Percentiles rank a stretch among this genome's conserved stretches.
phyloP scores from a whole-genome alignment of 2,113 vertebrate species.

The Thymallus thymallus region DNA sequence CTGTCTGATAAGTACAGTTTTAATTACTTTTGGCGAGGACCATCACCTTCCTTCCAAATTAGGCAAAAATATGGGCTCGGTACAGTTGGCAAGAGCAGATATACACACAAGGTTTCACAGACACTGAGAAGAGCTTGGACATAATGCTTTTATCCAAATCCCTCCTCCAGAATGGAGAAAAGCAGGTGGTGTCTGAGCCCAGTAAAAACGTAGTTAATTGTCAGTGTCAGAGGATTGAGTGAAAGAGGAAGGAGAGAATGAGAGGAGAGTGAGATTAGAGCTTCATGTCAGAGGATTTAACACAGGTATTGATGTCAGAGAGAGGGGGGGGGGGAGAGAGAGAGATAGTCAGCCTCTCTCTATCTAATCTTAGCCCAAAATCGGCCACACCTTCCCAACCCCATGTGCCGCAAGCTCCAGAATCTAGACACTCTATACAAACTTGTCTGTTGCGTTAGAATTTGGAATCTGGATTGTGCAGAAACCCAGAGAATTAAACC shows the following conservation, averaged over 20 bases:
- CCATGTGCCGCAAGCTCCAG: too few relatives aligned
- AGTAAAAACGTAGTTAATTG: slow-evolving; percentile 34
- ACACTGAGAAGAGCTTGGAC: neutral
- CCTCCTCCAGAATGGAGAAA: slow-evolving; percentile 24
- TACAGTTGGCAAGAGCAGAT: slow-evolving; percentile 9
- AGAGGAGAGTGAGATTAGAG: slow-evolving; percentile 52
- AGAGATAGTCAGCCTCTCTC: neutral
- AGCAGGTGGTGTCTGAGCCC: slow-evolving; percentile 35
- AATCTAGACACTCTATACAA: neutral
- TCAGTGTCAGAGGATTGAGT: neutral
- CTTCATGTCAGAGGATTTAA: slow-evolving; percentile 48
- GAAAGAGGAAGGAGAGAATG: neutral
- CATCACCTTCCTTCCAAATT: slow-evolving; percentile 8
- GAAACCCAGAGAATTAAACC: neutral
- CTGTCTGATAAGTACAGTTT: slow-evolving; percentile 7
- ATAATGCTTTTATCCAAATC: slow-evolving; percentile 14
- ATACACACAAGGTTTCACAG: slow-evolving; percentile 2
- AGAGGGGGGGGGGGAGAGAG: slow-evolving; percentile 6
- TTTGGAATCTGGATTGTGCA: neutral
- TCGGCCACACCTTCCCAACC: too few relatives aligned
- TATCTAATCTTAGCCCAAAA: too few relatives aligned
- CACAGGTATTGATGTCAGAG: slow-evolving; percentile 20
- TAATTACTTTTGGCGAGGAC: neutral
- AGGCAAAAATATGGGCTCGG: neutral
- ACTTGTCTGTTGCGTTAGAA: neutral